Evolutionary conservation across 2,888 invertebrate species (phyloP).

Genomic region (Margaritifera margaritifera): DNA sequence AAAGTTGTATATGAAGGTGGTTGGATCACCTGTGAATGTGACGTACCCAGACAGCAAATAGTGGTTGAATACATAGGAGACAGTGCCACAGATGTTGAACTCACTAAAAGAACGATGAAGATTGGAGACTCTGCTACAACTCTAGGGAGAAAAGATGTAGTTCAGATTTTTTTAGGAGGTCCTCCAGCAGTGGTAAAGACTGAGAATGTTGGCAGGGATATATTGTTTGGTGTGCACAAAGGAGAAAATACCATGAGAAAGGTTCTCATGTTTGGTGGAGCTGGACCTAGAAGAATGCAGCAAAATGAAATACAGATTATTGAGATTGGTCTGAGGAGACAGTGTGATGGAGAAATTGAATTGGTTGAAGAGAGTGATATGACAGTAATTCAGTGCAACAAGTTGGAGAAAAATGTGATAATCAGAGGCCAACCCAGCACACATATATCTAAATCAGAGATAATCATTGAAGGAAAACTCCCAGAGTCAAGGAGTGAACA

Average conservation of each 20-base stretch:
- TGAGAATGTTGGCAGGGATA: too few relatives aligned
- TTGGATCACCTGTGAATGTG: slow-evolving; percentile 18
- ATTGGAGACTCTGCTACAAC: background rate
- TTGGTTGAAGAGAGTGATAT: slow-evolving; percentile 3
- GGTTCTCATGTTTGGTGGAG: too few relatives aligned
- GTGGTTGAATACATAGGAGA: slow-evolving; percentile 21
- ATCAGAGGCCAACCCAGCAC: too few relatives aligned
- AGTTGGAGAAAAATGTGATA: too few relatives aligned
- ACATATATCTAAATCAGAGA: too few relatives aligned
- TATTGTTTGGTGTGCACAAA: background rate
- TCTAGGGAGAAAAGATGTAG: slow-evolving; percentile 1
- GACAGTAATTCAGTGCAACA: too few relatives aligned
- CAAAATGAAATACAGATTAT: slow-evolving; percentile 22
- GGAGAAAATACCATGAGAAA: background rate
- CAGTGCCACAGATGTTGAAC: slow-evolving; percentile 21
- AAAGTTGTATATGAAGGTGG: slow-evolving; percentile 8
- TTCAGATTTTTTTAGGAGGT: background rate
- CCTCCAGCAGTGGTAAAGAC: too few relatives aligned
- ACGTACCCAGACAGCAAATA: slow-evolving; percentile 13
- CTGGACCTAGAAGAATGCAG: too few relatives aligned
- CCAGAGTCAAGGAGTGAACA: too few relatives aligned
- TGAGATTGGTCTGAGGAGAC: slow-evolving; percentile 23
- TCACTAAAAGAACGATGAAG: slow-evolving; percentile 3
- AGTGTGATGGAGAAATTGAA: slow-evolving; percentile 9
- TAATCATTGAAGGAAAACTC: too few relatives aligned